Evolutionary conservation across 2,113 vertebrate genomes (phyloP).

Genomic region (Phyllostomus hastatus): DNA sequence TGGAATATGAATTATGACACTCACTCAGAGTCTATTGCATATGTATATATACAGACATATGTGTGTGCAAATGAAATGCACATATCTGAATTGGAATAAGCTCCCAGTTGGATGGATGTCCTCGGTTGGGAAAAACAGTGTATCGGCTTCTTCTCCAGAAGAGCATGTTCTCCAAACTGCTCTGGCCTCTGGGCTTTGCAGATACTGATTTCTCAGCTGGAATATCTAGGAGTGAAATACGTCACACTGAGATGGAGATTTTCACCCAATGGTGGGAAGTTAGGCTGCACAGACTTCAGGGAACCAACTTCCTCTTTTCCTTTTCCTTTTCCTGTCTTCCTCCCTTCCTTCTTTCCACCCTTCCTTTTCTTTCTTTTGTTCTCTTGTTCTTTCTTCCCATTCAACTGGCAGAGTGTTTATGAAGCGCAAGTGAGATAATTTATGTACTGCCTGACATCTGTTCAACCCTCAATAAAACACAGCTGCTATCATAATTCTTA

Average conservation of each 20-base stretch:
- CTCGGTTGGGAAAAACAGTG: not conserved
- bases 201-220: not conserved
- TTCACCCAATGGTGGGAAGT: not conserved
- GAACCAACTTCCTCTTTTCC: not conserved
- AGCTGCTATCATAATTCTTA: not conserved
- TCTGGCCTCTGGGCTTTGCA: not conserved
- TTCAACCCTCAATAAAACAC: not conserved
- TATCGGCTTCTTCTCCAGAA: not conserved
- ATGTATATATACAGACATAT: not conserved
- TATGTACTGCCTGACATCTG: not conserved
- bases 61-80: not conserved
- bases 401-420: not conserved
- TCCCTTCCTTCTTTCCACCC: too few relatives aligned
- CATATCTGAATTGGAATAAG: not conserved
- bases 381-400: not conserved
- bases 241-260: not conserved
- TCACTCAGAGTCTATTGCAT: not conserved
- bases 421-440: not conserved
- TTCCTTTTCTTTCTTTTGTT: too few relatives aligned
- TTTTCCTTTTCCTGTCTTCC: accelerated
- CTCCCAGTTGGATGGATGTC: not conserved
- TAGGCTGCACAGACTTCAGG: not conserved
- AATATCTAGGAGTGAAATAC: not conserved
- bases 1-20: not conserved
- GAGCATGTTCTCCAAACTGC: not conserved